Evolutionary conservation across 2,113 vertebrate genomes (phyloP), one percentile per base, ranked within the genome.

Genomic region (Eurystomus gularis): DNA sequence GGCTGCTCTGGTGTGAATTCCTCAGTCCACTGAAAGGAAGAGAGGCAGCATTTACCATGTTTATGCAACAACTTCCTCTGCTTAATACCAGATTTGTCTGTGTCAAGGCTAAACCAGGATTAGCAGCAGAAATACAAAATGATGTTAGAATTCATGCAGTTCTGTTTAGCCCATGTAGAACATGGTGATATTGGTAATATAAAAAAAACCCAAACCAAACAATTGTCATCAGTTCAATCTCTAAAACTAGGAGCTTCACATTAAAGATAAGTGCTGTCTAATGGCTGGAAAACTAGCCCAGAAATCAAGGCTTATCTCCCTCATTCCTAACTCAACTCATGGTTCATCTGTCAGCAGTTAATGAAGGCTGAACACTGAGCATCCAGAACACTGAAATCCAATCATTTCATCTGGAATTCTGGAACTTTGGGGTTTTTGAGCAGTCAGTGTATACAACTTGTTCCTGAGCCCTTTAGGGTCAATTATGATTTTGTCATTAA

Each of bases 81-180:
- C 73, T 91, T 95, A 93, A 87, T 69, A 85, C n/a, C 84, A 82
- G 61, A 94, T 88, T 80, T 96, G 65, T 85, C 87, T 82, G n/a
- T 65, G 91, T 82, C 62, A 82, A 88, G 52, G 70, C 70, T 93
- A 91, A 91, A 93, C n/a, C 44, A 76, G 81, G 93, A 97, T 91
- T 77, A 95, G 62, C 70, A 69, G 20, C 49, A 91, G 48, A 96
- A 90, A 85, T 49, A 70, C 40, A 52, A 90, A 93, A 91, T 72
- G 24, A 52, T 31, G 7, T 61, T 61, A 72, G n/a, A 89, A 93
- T 95, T 85, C 61, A 79, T 28, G n/a, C 17, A 79, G 17, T 48
- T 46, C 1, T 76, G 1, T 37, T 48, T 82, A 68, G 31, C 14
- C 11, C 25, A 39, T 61, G 61, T 55, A 91, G 57, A 87, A 87